Base-by-base conservation (phyloP, 2,888 invertebrate species). In the Lasius platythorax region DNA sequence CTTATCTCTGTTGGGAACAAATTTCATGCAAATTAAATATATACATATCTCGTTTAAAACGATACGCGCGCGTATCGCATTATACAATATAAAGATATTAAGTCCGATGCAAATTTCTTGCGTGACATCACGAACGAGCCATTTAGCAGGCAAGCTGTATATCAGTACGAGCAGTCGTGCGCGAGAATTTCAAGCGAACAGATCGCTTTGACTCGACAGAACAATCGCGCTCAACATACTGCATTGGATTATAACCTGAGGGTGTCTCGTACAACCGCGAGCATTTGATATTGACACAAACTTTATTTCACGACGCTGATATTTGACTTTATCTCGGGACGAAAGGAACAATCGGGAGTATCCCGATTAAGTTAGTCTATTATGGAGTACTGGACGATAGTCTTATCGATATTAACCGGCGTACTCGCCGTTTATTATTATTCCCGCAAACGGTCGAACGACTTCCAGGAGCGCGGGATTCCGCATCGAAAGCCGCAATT, bases 391-490 rank as follows among this genome's bases (percentile, higher is more conserved):
- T 83, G 75, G 64, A 40, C 83, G 9, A 40, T 70, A 9, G 46
- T 64, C 28, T 33, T 86, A 64, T 81, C 75, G 4, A 61, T 87
- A 18, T 8, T 86, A 37, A 43, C 61, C 3, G 66, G 37, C 6
- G 11, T 43, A 15, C 79, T 89, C 1, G 82, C 28, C 6, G 33
- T 82, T n/a, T 75, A 87, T 53, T 85, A 88, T 53, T 87, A 85
- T 53, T 53, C 2, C 5, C 30, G 4, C 6, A 37, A 73, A 18
- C 6, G 9, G n/a, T 1, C 58, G 15, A 87, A 74, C 23, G 81
- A 66, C 4, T 87, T 90, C 63, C 68, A 81, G n/a, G 67, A 87
- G 9, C 40, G 72, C 2, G 87, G 84, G 0, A 56, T 91, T 9
- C 85, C 87, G 8, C 50, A 87, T 23, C 43, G 1, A 82, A 75